Base-by-base conservation (phyloP, 1,140 invertebrate species). In the Pseudomyrmex cubaensis region DNA sequence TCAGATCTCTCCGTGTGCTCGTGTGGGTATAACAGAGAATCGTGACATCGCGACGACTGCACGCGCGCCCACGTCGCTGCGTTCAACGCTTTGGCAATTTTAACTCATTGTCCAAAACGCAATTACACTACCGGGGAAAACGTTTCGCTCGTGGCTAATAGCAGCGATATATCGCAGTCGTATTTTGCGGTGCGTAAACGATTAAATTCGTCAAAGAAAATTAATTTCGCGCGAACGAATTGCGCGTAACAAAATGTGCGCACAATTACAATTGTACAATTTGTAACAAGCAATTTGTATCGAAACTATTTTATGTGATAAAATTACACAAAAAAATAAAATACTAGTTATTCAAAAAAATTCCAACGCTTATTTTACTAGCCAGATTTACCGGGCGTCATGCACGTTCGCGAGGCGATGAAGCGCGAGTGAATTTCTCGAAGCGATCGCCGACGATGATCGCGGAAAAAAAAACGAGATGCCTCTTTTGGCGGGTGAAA, bases 391-490 rank as follows among this genome's bases (percentile, higher is more conserved):
- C 20, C 20, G 22, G 77, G 52, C 35, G 25, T 25, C 50, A 4
- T 35, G 52, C 56, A 50, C 59, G 44, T 25, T 52, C 67, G 56
- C 56, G 77, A 52, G 64, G 35, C 57, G 67, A 72, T 72, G 86
- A 64, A 59, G 83, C 77, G 69, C 54, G 13, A 78, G 82, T 50
- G 44, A 76, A 64, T 66, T 75, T 82, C 54, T 86, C 74, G 83
- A 80, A 76, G 70, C 66, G 83, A 64, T 82, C 84, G 70, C 83
- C 86, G 64, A 56, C 76, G 70, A 78, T 82, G 80, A 66, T 63
- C 85, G 75, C 77, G 84, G 35, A 87, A 87, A 87, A 87, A 85
- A 83, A 84, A 85, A 78, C 74, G 48, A 78, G 48, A 80, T 59
- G 67, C 67, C 67, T 76, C 76, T 70, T 90, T 76, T 72, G 77